A percentile compares a stretch with the other conserved stretches of the same genome.
phyloP scores from a whole-genome alignment of 2,888 invertebrate species.

The Adelognathus sp. region DNA sequence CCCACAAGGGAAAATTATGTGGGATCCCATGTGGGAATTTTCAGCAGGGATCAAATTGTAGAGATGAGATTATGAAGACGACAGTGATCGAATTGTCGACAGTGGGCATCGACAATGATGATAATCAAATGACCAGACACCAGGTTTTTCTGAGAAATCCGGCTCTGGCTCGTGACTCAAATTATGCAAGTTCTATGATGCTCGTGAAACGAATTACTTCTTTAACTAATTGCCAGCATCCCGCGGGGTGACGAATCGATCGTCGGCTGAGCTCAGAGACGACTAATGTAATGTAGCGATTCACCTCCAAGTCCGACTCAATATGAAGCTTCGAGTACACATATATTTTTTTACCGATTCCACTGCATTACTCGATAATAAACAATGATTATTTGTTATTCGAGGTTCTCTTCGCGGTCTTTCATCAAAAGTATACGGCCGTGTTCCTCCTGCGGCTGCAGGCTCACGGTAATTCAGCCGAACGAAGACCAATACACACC shows the following conservation, averaged over 20 bases:
- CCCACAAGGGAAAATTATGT: too few species aligned
- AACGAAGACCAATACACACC: not conserved
- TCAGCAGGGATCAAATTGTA: too few species aligned
- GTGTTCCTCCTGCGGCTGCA: not conserved
- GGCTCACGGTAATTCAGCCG: not conserved
- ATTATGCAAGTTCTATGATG: constrained; percentile 67
- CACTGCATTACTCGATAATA: not conserved
- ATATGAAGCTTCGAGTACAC: not conserved
- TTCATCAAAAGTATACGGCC: not conserved
- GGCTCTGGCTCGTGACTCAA: constrained; percentile 40
- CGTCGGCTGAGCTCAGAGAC: constrained; percentile 54
- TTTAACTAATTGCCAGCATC: constrained; percentile 66
- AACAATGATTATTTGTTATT: not conserved
- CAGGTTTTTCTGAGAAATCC: not conserved
- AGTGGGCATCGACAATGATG: too few species aligned
- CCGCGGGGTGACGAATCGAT: constrained; percentile 69
- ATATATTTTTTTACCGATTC: constrained; percentile 6
- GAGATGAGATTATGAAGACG: too few species aligned
- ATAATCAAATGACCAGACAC: not conserved
- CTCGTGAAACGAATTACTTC: constrained; percentile 67
- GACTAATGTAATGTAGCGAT: constrained; percentile 52
- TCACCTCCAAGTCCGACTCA: not conserved
- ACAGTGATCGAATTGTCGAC: too few species aligned
- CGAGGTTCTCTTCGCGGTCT: not conserved
- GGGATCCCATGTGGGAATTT: too few species aligned